phyloP scores from a whole-genome alignment of 2,888 invertebrate genomes.

The Coelinius sp. region DNA sequence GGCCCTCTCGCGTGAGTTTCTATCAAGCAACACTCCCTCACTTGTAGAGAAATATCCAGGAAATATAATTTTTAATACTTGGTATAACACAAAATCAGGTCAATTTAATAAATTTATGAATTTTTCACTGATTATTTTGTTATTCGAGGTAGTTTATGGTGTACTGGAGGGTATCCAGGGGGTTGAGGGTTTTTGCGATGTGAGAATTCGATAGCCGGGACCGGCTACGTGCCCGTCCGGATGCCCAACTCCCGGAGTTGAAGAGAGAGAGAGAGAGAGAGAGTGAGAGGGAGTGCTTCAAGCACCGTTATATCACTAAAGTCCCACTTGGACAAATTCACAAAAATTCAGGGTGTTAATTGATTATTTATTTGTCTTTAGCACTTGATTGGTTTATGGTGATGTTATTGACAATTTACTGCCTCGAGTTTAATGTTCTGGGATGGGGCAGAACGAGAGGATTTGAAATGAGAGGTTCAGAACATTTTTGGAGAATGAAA shows the following conservation, averaged over 20 bases:
- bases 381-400: background rate
- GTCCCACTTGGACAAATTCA: background rate
- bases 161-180: background rate
- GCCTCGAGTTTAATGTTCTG: background rate
- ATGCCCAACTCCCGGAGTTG: constrained; percentile 46
- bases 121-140: background rate
- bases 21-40: background rate
- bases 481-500: too few species aligned
- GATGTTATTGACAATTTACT: too few species aligned
- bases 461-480: too few species aligned
- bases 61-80: too few species aligned
- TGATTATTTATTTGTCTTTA: background rate
- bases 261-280: constrained; percentile 34
- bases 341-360: background rate
- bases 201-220: constrained; percentile 52
- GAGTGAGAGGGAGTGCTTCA: constrained; percentile 35
- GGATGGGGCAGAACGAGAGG: too few species aligned
- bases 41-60: background rate
- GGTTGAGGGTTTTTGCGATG: background rate
- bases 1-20: constrained; percentile 26
- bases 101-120: background rate
- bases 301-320: constrained; percentile 58
- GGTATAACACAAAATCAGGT: background rate
- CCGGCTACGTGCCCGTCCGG: constrained; percentile 49
- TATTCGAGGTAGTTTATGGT: constrained; percentile 4